Conservation (phyloP, 1,140 invertebrate species). For the Prorops nasuta region DNA sequence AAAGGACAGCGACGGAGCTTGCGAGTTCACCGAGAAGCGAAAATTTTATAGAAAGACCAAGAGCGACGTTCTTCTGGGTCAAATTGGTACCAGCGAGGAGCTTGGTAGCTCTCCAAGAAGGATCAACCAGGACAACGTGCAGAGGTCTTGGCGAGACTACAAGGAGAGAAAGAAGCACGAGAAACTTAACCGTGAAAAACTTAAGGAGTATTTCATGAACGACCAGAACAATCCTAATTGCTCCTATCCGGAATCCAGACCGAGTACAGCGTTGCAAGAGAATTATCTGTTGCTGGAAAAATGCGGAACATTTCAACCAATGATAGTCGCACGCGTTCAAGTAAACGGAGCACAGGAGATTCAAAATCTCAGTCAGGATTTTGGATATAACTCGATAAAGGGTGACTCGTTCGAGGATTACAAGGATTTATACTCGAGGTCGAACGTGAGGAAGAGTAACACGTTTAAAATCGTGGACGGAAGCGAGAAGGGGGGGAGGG, state of each 20-base stretch:
- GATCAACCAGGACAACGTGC: slow-evolving; percentile 35
- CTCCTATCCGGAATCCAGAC: slow-evolving; percentile 18
- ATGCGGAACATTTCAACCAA: slow-evolving; percentile 5
- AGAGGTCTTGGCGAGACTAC: slow-evolving; percentile 45
- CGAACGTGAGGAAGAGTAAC: slow-evolving; percentile 47
- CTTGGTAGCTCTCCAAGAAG: slow-evolving; percentile 26
- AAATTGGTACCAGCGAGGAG: slow-evolving; percentile 18
- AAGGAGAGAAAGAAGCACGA: slow-evolving; percentile 42
- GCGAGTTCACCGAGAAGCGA: slow-evolving; percentile 16
- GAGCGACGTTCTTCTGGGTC: slow-evolving; percentile 38
- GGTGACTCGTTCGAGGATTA: slow-evolving; percentile 26
- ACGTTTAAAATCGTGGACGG: slow-evolving; percentile 47
- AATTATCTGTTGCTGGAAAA: slow-evolving; percentile 36
- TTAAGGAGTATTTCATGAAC: slow-evolving; percentile 43
- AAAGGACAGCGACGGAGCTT: neutral
- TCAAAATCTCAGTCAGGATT: slow-evolving; percentile 16
- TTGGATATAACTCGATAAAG: slow-evolving; percentile 38
- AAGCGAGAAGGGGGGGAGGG: slow-evolving; percentile 20
- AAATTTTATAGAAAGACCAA: slow-evolving; percentile 45
- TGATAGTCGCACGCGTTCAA: slow-evolving; percentile 12
- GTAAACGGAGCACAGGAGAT: neutral
- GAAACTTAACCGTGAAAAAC: slow-evolving; percentile 12
- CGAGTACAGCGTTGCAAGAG: slow-evolving; percentile 35
- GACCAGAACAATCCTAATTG: slow-evolving; percentile 13
- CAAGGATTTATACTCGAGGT: slow-evolving; percentile 25